These are phyloP conservation scores for Phymastichus coffea DNA, from an alignment of 1,140 invertebrate genomes.

Conservation along the genomic window DNA sequence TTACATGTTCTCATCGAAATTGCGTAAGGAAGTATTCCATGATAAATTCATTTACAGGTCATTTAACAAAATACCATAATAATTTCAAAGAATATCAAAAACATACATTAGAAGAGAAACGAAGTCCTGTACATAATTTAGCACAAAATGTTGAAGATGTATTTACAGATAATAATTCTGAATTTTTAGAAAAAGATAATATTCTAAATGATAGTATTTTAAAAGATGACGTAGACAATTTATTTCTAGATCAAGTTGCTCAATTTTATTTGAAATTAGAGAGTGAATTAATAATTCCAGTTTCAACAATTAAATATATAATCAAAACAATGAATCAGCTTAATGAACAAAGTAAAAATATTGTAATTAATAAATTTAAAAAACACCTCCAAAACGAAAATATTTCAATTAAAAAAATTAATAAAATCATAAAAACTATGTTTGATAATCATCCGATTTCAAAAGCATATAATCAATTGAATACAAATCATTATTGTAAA, in stretches of 20 bases:
- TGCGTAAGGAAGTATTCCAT: background rate
- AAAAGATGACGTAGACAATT: background rate
- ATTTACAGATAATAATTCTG: background rate
- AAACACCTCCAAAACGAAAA: slow-evolving; percentile 10
- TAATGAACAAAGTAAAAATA: background rate
- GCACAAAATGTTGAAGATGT: background rate
- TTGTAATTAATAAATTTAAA: slow-evolving; percentile 1
- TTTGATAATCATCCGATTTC: slow-evolving; percentile 4
- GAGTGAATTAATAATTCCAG: background rate
- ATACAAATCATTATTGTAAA: slow-evolving; percentile 12
- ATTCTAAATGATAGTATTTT: background rate
- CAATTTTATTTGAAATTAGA: background rate
- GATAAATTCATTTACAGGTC: background rate
- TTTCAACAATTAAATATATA: slow-evolving; percentile 5
- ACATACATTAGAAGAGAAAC: background rate
- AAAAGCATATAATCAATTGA: slow-evolving; percentile 1
- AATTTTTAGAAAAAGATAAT: background rate
- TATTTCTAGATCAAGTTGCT: background rate
- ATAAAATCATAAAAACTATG: background rate
- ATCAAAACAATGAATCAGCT: background rate
- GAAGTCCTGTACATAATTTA: too few species aligned
- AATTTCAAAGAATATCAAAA: background rate
- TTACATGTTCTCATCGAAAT: background rate
- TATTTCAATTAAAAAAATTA: background rate
- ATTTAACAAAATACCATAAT: background rate